Evolutionary conservation across 2,113 vertebrate genomes (phyloP).

Genomic region (Ciconia boyciana): DNA sequence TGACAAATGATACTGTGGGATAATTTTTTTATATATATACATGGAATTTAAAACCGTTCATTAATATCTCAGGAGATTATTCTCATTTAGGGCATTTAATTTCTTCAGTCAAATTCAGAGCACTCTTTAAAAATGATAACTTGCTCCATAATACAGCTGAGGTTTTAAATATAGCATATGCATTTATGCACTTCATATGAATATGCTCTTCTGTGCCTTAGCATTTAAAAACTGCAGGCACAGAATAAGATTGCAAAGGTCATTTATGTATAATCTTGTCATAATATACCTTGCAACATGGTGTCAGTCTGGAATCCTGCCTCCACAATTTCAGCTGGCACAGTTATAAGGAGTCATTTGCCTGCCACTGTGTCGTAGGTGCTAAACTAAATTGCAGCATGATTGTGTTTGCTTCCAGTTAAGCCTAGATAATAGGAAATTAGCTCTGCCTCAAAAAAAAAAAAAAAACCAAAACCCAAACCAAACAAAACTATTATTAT

Average conservation of each 20-base stretch:
- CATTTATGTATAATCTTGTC: neutral
- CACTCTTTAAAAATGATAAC: neutral
- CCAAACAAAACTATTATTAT: neutral
- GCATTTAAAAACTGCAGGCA: neutral
- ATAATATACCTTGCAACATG: neutral
- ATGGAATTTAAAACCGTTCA: neutral
- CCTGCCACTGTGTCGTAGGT: neutral
- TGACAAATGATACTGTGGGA: slow-evolving; percentile 10
- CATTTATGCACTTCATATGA: neutral
- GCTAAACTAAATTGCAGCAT: neutral
- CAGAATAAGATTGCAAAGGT: neutral
- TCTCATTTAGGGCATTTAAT: slow-evolving; percentile 1
- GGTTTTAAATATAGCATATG: neutral
- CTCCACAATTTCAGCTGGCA: neutral
- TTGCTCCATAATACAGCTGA: neutral
- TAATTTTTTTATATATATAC: neutral
- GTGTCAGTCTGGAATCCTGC: neutral
- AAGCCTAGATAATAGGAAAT: neutral
- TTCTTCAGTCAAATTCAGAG: neutral
- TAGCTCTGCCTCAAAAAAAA: neutral
- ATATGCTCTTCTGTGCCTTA: neutral
- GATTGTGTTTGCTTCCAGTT: neutral
- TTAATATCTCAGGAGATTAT: neutral
- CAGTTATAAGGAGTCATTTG: neutral
- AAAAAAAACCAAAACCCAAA: neutral